These are phyloP conservation scores for Drosophila navojoa DNA, from an alignment of 1,140 invertebrate genomes.

Conservation along the genomic window DNA sequence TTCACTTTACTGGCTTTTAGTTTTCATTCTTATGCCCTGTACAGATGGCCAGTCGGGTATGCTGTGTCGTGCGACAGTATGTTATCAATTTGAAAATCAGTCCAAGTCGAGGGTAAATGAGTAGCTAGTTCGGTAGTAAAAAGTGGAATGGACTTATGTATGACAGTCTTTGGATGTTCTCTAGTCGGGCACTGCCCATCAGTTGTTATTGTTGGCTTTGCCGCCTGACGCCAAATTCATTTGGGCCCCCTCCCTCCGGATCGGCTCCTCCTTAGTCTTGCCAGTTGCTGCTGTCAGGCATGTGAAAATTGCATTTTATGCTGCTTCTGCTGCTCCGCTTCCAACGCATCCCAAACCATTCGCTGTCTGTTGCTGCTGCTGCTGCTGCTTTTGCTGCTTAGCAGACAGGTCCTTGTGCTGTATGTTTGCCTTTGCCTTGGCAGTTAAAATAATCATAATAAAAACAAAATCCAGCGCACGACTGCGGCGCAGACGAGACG, in stretches of 20 bases:
- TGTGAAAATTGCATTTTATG: slow-evolving; percentile 78
- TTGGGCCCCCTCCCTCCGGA: slow-evolving; percentile 28
- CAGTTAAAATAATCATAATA: slow-evolving; percentile 82
- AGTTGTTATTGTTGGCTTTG: slow-evolving; percentile 14
- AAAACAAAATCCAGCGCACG: slow-evolving; percentile 73
- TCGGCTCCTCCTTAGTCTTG: not conserved
- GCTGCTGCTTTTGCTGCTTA: slow-evolving; percentile 7
- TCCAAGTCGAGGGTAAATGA: too few relatives aligned
- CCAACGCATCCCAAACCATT: not conserved
- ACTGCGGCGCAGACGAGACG: slow-evolving; percentile 35
- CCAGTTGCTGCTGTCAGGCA: slow-evolving; percentile 40
- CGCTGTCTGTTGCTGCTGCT: not conserved
- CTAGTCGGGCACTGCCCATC: not conserved
- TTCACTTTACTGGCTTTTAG: slow-evolving; percentile 75
- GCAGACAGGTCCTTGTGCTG: slow-evolving; percentile 20
- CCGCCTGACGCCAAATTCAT: slow-evolving; percentile 61
- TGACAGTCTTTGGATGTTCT: not conserved
- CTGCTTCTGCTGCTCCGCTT: slow-evolving; percentile 45
- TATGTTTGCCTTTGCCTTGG: slow-evolving; percentile 70
- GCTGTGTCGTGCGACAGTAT: not conserved
- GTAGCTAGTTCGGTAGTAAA: too few relatives aligned
- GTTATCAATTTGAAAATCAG: too few relatives aligned
- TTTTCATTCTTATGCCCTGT: not conserved
- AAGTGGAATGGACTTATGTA: too few relatives aligned
- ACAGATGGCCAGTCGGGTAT: not conserved